Evolutionary conservation across 1,140 invertebrate genomes (phyloP).

Genomic region (Drosophila kanapiae): DNA sequence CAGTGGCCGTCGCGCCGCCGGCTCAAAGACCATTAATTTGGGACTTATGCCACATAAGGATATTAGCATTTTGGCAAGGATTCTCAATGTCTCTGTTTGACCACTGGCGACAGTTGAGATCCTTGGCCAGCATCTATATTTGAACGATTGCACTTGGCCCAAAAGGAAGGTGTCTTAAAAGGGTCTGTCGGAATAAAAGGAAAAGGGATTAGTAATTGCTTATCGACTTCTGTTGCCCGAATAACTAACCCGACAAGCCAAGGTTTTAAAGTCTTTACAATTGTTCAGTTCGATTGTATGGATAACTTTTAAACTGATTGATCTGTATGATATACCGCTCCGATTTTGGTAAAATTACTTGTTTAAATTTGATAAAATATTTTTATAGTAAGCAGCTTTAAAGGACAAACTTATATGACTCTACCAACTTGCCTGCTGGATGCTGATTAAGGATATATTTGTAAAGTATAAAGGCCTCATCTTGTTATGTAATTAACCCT

Average conservation of each 20-base stretch:
- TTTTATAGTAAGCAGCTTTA: too few species aligned
- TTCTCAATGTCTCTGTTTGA: constrained; percentile 44
- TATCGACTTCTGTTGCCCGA: constrained; percentile 6
- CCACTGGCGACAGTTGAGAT: constrained; percentile 47
- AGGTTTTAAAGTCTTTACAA: neutral
- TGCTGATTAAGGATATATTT: neutral
- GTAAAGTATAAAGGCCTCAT: too few species aligned
- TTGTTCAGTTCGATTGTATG: neutral
- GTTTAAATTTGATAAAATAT: too few species aligned
- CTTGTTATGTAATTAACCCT: too few species aligned
- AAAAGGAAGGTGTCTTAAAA: constrained; percentile 1
- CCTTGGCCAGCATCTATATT: constrained; percentile 54
- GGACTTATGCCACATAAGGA: constrained; percentile 71
- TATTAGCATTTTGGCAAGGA: constrained; percentile 63
- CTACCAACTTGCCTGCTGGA: too few species aligned
- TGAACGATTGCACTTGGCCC: constrained; percentile 25
- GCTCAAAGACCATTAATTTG: constrained; percentile 77
- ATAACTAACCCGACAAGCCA: neutral
- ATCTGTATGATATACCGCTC: neutral
- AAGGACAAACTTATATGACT: neutral
- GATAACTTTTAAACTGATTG: neutral
- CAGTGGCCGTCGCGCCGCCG: constrained; percentile 48
- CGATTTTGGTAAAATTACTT: neutral
- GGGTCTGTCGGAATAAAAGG: neutral
- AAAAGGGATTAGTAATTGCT: constrained; percentile 18